Evolutionary conservation across 1,140 invertebrate species (phyloP), one percentile per base, ranked within the genome.

Genomic region (Campoletis sonorensis): DNA sequence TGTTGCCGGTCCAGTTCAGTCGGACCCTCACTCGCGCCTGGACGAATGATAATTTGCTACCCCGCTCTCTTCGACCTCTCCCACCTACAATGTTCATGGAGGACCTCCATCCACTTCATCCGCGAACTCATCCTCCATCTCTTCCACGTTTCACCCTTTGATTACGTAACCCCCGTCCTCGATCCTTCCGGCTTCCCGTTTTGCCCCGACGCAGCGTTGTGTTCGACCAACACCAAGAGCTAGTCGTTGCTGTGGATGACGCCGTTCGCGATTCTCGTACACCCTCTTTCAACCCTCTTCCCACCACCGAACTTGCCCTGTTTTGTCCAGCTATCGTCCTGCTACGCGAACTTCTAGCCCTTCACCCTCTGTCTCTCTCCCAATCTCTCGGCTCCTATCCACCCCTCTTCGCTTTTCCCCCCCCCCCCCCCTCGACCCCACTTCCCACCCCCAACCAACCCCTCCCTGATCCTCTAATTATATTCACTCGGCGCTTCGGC

Each of bases 11-110:
- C 86, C 86, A 87, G 87, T 88, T 88, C 87, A 85, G 89, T 87
- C 82, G 86, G 87, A 90, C 87, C 88, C 88, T 89, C 89, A 83
- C 86, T 88, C 83, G 85, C 75, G 82, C 79, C 82, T 85, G 85
- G 85, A 84, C 90, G 86, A 91, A 91, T 91, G 90, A 92, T 92
- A 91, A 92, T 92, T 92, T 91, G 88, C 88, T 77, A 33, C 85
- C 78, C 84, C 83, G 80, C 82, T 82, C 81, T 81, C 86, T 68
- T 51, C 64, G 40, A 68, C 70, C 82, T 72, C 73, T 79, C 37
- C 26, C 79, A 13, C 27, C 61, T 64, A 16, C 61, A 64, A 23
- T 70, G 30, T 33, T 27, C 67, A 70, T 70, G 67, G 67, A 76
- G 82, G 75, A 81, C 72, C 72, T 72, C 79, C 37, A 16, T 49